Evolutionary conservation across 2,113 vertebrate species (phyloP), one percentile per base, ranked within the genome.

Genomic region (Scytalopus superciliaris): DNA sequence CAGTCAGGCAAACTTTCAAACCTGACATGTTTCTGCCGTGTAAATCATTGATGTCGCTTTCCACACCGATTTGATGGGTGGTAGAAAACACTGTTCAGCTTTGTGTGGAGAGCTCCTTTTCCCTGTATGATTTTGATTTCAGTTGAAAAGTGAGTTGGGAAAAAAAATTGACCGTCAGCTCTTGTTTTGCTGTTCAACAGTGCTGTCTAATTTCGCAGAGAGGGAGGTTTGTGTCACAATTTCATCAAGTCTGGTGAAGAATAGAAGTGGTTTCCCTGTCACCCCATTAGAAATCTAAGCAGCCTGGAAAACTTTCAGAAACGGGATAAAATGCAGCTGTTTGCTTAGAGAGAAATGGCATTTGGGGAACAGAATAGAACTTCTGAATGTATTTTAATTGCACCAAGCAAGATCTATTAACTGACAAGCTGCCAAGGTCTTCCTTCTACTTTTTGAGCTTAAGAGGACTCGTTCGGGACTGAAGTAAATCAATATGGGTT

Each of bases 361-460:
- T 67, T 75, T 83, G 30, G 70, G 62, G 91, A 69, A 40, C 30
- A 24, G 70, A 72, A 76, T 45, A 74, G 72, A 84, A 76, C 44
- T 70, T 47, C 59, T 81, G 55, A 74, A 64, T 93, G 53, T 70
- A 62, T 96, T 95, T 96, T 93, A 94, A 88, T 92, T 95, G 96
- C 72, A 74, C 33, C 39, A 19, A 62, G 72, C 81, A 50, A 90
- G 89, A 84, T 96, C 96, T 98, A 88, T 95, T 94, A 95, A 89
- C 81, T 62, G 82, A 80, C 56, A 83, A 87, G 81, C 90, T 92
- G 74, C 67, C 82, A 72, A 84, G 72, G 59, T 63, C 78, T 67
- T 90, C 83, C 30, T 81, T 66, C 49, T 96, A 0, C 44, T 73
- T 42, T 55, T 95, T 94, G n/a, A n/a, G n/a, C n/a, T 87, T 90